A percentile compares a stretch with the other conserved stretches of the same genome.
phyloP scores from a whole-genome alignment of 2,113 vertebrate genomes.

The Anthoscopus minutus region DNA sequence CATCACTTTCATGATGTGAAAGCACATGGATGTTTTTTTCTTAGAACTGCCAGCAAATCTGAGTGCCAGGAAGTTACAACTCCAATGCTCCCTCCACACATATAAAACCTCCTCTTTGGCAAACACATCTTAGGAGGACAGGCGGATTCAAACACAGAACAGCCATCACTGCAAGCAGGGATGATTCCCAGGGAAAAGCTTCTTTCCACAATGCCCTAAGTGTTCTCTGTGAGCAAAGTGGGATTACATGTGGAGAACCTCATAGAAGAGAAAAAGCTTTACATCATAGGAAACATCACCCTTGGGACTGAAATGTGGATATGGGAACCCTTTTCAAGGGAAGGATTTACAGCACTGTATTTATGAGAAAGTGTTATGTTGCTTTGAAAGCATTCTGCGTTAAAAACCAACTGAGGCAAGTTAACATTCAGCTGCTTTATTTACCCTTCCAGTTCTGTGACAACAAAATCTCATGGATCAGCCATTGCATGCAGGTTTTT shows the following conservation, averaged over 20 bases:
- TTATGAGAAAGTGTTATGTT: conserved; percentile 12
- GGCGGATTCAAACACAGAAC: neutral
- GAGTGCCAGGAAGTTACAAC: conserved; percentile 16
- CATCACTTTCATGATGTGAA: neutral
- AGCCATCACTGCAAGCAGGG: neutral
- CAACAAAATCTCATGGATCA: neutral
- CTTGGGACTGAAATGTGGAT: neutral
- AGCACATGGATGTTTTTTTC: neutral
- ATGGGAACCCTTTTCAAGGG: neutral
- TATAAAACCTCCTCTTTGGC: conserved; percentile 34
- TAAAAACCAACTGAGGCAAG: neutral
- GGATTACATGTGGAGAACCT: neutral
- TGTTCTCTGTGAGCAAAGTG: neutral
- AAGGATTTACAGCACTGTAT: neutral
- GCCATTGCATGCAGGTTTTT: neutral
- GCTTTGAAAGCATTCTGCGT: neutral
- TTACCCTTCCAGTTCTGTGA: neutral
- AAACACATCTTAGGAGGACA: conserved; percentile 6
- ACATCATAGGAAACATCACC: neutral
- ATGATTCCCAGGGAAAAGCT: conserved; percentile 9
- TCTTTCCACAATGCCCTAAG: neutral
- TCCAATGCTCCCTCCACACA: neutral
- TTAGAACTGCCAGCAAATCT: conserved; percentile 8
- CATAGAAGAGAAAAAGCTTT: neutral
- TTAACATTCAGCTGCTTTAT: neutral